Base-by-base conservation (phyloP, 2,888 invertebrate genomes). In the Linnaemya vulpina region DNA sequence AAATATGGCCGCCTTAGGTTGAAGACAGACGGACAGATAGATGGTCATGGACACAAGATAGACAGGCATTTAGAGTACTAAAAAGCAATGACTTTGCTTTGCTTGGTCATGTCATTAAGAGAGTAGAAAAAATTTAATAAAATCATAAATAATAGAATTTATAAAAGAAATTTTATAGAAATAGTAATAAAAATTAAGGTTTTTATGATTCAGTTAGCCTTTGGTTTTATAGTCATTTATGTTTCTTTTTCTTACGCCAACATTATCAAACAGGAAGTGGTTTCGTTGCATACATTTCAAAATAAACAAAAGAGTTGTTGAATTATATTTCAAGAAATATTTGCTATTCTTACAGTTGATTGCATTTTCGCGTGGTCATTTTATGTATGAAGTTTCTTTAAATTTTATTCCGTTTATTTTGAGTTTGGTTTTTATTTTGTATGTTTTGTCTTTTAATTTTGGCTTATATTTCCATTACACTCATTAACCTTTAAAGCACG, bases 1-100 rank as follows among this genome's bases (percentile, higher is more conserved):
- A 90, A 90, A 90, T 90, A 89, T 89, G 88, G 89, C 89, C 88
- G 90, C 90, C 90, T 90, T 88, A 88, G 90, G 90, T 89, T 90
- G 89, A 88, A 90, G 75, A 51, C 65, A 53, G 58, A 77, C 38
- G 25, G 76, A 76, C 60, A 63, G n/a, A 43, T 22, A 25, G 25
- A 58, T 58, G 30, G 58, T 30, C n/a, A 30, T 30, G n/a, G 58
- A 58, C 51, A 53, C 30, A 51, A 68, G 51, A 68, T 10, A 55
- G 70, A 58, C 25, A 51, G 49, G 38, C 51, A 63, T 81, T 55
- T 53, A 73, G 73, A 78, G 78, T 62, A 74, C 53, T 53, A 62
- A 55, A 75, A 71, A 53, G 51, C 43, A 46, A 11, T 58, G 13
- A 49, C 11, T 38, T 49, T 9, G 22, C 20, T 53, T 77, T 62